phyloP scores from a whole-genome alignment of 2,797 vertebrate species.

The Argyrosomus regius region DNA sequence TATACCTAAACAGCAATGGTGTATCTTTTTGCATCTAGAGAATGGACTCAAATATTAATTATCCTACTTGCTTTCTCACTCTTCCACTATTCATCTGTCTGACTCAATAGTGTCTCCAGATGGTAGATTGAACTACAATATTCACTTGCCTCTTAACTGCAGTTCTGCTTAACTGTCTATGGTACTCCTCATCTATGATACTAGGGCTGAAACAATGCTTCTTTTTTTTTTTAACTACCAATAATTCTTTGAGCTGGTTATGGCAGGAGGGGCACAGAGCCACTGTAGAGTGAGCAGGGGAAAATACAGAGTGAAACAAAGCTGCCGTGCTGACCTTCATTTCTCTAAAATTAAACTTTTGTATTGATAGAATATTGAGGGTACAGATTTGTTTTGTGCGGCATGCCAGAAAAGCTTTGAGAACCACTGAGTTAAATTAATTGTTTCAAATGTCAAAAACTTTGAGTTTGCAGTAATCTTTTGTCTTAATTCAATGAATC shows the following conservation, averaged over 20 bases:
- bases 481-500: neutral
- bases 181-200: neutral
- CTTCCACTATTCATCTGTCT: conserved; percentile 9
- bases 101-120: conserved; percentile 16
- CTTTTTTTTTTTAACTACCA: neutral
- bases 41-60: conserved; percentile 32
- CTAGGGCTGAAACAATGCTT: neutral
- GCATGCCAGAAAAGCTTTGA: too few relatives aligned
- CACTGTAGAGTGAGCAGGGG: too few relatives aligned
- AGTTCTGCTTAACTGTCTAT: conserved; percentile 27
- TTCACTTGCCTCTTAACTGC: conserved; percentile 39
- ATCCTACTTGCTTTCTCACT: conserved; percentile 16
- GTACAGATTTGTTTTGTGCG: too few relatives aligned
- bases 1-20: conserved; percentile 15
- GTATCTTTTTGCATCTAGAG: conserved; percentile 8
- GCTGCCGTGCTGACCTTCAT: too few relatives aligned
- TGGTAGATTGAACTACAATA: conserved; percentile 35
- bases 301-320: too few relatives aligned
- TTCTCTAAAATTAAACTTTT: too few relatives aligned
- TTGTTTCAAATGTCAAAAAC: conserved; percentile 17
- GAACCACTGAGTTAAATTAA: neutral
- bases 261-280: too few relatives aligned
- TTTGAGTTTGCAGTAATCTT: neutral
- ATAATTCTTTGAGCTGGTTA: conserved; percentile 9
- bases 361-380: too few relatives aligned